Percentiles rank a stretch among this genome's conserved stretches.
These are phyloP conservation scores for Pseudomugil gertrudae DNA, from an alignment of 2,797 vertebrate species.

Conservation along the genomic window DNA sequence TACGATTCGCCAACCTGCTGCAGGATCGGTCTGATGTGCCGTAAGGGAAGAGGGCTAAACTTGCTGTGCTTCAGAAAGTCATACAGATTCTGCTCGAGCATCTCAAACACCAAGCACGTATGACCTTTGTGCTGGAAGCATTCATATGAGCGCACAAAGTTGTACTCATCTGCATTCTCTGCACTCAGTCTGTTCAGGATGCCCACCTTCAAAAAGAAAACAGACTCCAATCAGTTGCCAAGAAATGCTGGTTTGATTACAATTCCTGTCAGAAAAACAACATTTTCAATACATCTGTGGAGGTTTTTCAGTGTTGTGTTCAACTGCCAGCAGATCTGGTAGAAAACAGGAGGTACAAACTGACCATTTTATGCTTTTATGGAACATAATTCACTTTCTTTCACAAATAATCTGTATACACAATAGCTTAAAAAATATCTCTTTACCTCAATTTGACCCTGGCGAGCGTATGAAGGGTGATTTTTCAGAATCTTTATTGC, in stretches of 20 bases:
- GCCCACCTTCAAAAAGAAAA: slow-evolving; percentile 84
- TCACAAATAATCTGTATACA: no score
- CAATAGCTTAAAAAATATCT: no score
- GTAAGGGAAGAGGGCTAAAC: slow-evolving; percentile 95
- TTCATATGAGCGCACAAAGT: slow-evolving; percentile 97
- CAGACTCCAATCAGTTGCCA: background rate
- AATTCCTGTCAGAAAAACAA: no score
- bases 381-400: background rate
- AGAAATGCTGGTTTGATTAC: background rate
- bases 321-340: background rate
- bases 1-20: slow-evolving; percentile 74
- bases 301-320: background rate
- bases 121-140: slow-evolving; percentile 99
- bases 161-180: slow-evolving; percentile 96
- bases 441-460: slow-evolving; percentile 95
- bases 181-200: slow-evolving; percentile 96
- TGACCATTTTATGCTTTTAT: background rate
- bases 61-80: slow-evolving; percentile 99
- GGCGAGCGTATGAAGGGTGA: slow-evolving; percentile 95
- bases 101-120: slow-evolving; percentile 98
- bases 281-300: no score
- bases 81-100: slow-evolving; percentile 99
- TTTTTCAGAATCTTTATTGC: slow-evolving; percentile 99
- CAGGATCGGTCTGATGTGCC: slow-evolving; percentile 83
- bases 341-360: background rate